These are phyloP conservation scores for Erythrocercus mccallii DNA, from an alignment of 2,113 vertebrate genomes.

Conservation along the genomic window DNA sequence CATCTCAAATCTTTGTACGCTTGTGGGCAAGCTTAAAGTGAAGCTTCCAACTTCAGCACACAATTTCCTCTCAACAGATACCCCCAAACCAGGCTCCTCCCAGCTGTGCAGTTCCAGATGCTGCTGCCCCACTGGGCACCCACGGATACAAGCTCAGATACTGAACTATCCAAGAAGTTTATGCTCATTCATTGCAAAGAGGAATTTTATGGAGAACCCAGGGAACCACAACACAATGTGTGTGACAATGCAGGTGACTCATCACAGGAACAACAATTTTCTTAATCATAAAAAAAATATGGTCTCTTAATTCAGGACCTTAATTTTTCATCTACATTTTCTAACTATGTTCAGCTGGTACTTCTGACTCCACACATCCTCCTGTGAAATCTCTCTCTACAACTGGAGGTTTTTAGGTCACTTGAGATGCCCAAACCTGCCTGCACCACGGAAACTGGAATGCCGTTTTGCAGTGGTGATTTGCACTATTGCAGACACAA, in stretches of 20 bases:
- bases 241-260: constrained; percentile 7
- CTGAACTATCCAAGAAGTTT: neutral
- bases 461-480: neutral
- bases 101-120: neutral
- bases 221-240: neutral
- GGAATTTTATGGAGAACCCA: neutral
- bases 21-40: neutral
- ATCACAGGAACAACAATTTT: neutral
- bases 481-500: neutral
- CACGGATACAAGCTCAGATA: neutral
- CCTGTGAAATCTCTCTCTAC: neutral
- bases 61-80: neutral
- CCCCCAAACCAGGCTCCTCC: neutral
- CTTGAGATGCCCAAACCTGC: neutral
- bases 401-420: neutral
- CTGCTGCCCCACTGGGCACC: neutral
- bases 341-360: neutral
- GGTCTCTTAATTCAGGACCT: neutral
- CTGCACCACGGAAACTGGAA: neutral
- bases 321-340: neutral
- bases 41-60: neutral
- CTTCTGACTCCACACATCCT: neutral
- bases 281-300: neutral
- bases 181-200: neutral
- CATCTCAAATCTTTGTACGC: neutral